phyloP scores from a whole-genome alignment of 2,797 vertebrate species.

The Sternarchorhynchus goeldii region DNA sequence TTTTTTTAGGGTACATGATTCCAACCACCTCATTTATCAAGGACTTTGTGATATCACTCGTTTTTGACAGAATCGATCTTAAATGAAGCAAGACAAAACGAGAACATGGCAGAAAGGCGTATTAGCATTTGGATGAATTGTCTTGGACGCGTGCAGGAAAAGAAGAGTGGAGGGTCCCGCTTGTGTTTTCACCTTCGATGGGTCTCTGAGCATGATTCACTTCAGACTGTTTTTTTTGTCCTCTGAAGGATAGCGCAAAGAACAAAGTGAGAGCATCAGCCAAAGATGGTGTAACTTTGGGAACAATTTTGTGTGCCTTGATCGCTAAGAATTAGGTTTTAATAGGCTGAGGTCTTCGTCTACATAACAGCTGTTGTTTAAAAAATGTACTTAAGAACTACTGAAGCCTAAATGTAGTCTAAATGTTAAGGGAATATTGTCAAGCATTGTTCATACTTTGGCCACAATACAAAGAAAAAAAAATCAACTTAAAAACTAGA shows the following conservation, averaged over 20 bases:
- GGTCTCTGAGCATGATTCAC: constrained; percentile 30
- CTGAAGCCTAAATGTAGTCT: neutral
- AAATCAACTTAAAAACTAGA: neutral
- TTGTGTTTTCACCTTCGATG: constrained; percentile 33
- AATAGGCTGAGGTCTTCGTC: too few species aligned
- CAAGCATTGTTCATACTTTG: too few species aligned
- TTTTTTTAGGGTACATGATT: constrained; percentile 23
- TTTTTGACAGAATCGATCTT: constrained; percentile 22
- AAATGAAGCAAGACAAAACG: constrained; percentile 5
- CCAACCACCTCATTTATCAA: constrained; percentile 23
- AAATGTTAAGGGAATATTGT: too few species aligned
- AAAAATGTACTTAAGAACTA: neutral
- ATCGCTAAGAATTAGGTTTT: neutral
- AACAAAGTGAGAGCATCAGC: constrained; percentile 34
- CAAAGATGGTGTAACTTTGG: neutral
- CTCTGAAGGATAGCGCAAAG: constrained; percentile 13
- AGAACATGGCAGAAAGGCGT: constrained; percentile 13
- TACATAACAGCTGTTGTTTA: neutral
- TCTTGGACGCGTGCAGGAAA: constrained; percentile 7
- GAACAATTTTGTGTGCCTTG: neutral
- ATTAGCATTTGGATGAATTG: constrained; percentile 10
- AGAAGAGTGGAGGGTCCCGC: constrained; percentile 33
- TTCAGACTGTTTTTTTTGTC: constrained; percentile 27
- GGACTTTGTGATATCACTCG: constrained; percentile 5
- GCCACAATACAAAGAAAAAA: too few species aligned